phyloP scores from a whole-genome alignment of 2,888 invertebrate genomes.

The Incurvaria masculella region DNA sequence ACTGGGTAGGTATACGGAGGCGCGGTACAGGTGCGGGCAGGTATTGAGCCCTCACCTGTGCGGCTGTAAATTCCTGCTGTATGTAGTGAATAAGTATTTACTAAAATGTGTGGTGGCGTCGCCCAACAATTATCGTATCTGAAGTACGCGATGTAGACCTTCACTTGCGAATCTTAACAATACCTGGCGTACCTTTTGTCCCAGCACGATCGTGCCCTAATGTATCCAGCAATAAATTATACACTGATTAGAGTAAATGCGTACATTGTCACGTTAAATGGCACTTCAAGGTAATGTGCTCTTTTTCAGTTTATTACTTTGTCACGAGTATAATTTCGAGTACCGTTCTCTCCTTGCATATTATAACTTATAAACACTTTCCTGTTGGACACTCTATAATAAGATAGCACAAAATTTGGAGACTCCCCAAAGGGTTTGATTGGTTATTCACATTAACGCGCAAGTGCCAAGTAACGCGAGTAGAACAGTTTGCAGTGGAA shows the following conservation, averaged over 20 bases:
- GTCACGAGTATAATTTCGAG: too few relatives aligned
- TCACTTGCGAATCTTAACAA: constrained; percentile 52
- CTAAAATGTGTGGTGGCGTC: constrained; percentile 50
- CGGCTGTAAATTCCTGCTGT: constrained; percentile 51
- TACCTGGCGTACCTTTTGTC: constrained; percentile 55
- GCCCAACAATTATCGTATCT: constrained; percentile 57
- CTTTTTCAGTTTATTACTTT: background rate
- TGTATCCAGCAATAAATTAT: constrained; percentile 55
- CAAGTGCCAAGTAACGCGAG: background rate
- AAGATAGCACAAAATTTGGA: background rate
- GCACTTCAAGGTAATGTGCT: constrained; percentile 25
- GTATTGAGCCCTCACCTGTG: constrained; percentile 32
- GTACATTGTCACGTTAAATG: constrained; percentile 31
- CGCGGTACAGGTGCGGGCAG: background rate
- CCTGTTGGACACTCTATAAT: background rate
- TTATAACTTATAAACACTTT: background rate
- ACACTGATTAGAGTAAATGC: constrained; percentile 47
- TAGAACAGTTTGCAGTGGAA: background rate
- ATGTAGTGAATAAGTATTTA: constrained; percentile 49
- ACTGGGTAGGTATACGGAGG: background rate
- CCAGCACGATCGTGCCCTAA: constrained; percentile 55
- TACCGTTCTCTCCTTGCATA: too few relatives aligned
- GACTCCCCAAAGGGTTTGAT: background rate
- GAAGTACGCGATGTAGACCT: constrained; percentile 57
- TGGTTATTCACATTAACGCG: background rate